Percentiles rank a stretch among this genome's conserved stretches.
phyloP scores from a whole-genome alignment of 1,140 invertebrate species.

The Scaptomyza montana region DNA sequence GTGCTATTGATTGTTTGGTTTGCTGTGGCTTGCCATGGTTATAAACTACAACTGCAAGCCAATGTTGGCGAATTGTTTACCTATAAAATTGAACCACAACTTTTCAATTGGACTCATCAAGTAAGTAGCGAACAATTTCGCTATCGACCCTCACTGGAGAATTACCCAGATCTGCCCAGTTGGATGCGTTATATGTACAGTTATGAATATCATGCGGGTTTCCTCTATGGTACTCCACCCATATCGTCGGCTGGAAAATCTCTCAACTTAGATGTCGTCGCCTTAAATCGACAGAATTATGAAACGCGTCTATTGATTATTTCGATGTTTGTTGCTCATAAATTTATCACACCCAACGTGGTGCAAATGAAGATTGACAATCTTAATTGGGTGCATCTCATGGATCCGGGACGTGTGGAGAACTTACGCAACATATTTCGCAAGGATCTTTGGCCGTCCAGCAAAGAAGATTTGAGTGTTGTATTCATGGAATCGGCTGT shows the following conservation, averaged over 20 bases:
- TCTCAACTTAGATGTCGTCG: conserved; percentile 90
- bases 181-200: conserved; percentile 94
- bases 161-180: conserved; percentile 89
- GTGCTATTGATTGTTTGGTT: conserved; percentile 35
- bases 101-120: conserved; percentile 89
- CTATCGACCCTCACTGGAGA: conserved; percentile 71
- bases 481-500: conserved; percentile 93
- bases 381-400: conserved; percentile 86
- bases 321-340: conserved; percentile 87
- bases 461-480: conserved; percentile 89
- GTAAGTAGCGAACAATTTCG: conserved; percentile 84
- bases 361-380: conserved; percentile 95
- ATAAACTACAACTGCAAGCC: conserved; percentile 74
- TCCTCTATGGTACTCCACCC: conserved; percentile 92
- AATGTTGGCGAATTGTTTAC: conserved; percentile 88
- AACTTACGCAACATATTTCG: conserved; percentile 90
- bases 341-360: conserved; percentile 89
- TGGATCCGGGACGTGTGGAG: conserved; percentile 85
- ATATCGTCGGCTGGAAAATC: conserved; percentile 85
- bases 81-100: conserved; percentile 86
- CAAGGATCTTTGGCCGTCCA: conserved; percentile 87
- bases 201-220: conserved; percentile 88
- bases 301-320: conserved; percentile 88
- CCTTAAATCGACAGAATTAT: conserved; percentile 90
- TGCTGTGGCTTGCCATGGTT: conserved; percentile 1